phyloP scores from a whole-genome alignment of 2,797 vertebrate species.

The Amazona ochrocephala region DNA sequence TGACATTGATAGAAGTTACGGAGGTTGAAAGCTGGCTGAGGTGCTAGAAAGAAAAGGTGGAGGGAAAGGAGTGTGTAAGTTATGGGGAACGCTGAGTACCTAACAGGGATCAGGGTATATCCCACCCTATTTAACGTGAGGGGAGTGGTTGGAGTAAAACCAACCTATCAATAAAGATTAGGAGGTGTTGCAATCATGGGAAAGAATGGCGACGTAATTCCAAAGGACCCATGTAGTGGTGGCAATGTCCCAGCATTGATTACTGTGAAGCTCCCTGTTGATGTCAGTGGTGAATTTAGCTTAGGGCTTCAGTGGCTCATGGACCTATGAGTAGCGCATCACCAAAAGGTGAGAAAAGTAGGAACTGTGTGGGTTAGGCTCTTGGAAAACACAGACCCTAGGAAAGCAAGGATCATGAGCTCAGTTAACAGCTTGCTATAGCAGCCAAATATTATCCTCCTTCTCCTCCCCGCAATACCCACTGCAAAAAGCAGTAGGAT shows the following conservation, averaged over 20 bases:
- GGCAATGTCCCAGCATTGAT: not conserved
- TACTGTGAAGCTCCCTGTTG: not conserved
- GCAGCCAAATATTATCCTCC: not conserved
- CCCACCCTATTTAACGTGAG: not conserved
- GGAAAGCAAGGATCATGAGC: not conserved
- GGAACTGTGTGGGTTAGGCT: accelerated
- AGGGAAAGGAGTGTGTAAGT: accelerated
- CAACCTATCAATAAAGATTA: not conserved
- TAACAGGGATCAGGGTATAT: accelerated
- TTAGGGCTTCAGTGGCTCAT: not conserved
- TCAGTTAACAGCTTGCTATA: not conserved
- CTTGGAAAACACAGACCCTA: not conserved
- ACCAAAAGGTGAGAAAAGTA: not conserved
- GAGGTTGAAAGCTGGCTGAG: not conserved
- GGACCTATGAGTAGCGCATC: accelerated
- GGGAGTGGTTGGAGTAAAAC: not conserved
- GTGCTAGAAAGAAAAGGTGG: not conserved
- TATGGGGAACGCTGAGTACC: not conserved
- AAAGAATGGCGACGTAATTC: not conserved
- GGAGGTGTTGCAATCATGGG: not conserved
- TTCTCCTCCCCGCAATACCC: not conserved
- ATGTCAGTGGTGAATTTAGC: not conserved
- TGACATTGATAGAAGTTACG: not conserved
- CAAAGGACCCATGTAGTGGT: accelerated
- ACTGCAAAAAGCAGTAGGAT: not conserved